A percentile compares a stretch with the other conserved stretches of the same genome.
phyloP scores from a whole-genome alignment of 2,797 vertebrate genomes.

The Nyctibius grandis region DNA sequence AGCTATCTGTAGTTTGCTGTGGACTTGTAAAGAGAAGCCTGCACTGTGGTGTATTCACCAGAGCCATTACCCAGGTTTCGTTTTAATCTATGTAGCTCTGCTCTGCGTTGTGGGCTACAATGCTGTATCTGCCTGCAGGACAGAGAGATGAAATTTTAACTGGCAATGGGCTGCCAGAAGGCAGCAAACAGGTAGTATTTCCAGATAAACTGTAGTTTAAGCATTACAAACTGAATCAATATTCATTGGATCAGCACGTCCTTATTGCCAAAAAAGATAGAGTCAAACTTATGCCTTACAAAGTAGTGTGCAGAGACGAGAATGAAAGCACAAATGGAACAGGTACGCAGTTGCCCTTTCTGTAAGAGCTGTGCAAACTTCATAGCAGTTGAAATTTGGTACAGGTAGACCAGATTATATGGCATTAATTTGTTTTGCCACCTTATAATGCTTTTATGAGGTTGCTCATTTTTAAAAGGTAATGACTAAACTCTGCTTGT shows the following conservation, averaged over 20 bases:
- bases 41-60: neutral
- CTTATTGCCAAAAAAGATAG: neutral
- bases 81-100: neutral
- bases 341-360: neutral
- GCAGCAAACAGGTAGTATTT: neutral
- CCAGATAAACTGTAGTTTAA: neutral
- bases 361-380: neutral
- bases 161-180: neutral
- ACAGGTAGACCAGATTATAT: neutral
- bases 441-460: neutral
- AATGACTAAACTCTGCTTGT: neutral
- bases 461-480: neutral
- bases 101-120: neutral
- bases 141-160: neutral
- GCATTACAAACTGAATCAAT: neutral
- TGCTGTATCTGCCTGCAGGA: neutral
- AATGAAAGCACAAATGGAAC: neutral
- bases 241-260: neutral
- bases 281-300: neutral
- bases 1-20: neutral
- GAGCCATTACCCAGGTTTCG: neutral
- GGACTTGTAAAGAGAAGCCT: neutral
- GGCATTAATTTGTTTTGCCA: neutral
- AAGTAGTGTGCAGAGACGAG: neutral
- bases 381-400: neutral